Evolutionary conservation across 2,888 invertebrate species (phyloP), one percentile per base, ranked within the genome.

Genomic region (Pheosia gnoma): DNA sequence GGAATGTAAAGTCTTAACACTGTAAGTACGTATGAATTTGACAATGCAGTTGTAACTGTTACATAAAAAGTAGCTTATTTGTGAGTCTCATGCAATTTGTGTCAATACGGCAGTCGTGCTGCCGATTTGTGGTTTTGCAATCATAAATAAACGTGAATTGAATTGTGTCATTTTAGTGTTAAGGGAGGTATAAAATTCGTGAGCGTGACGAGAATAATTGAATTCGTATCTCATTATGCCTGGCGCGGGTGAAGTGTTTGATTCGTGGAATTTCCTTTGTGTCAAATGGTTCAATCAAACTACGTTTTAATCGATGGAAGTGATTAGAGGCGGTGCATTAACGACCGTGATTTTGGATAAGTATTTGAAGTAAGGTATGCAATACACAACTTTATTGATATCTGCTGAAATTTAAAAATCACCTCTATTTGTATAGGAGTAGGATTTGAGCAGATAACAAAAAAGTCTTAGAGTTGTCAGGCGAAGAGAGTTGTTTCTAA

Each of bases 201-300:
- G 86, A 83, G 83, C 85, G 81, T 83, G 80, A 78, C 70, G 66
- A 75, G 69, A 74, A 74, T 77, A 66, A 73, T 78, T 74, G 69
- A 70, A 64, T 70, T 73, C 67, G 68, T 78, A 68, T 74, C 66
- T 73, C 64, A 67, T 71, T 74, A 66, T 66, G 68, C 69, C 62
- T 74, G 67, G 72, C 67, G 71, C 69, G 61, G 77, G 80, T 86
- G 78, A 78, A 74, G 85, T 86, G 82, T 88, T 83, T 79, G 91
- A 92, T 92, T 91, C 91, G 91, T 93, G 93, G 92, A 92, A 91
- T 87, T 93, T 91, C 90, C 89, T 89, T 77, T 64, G 88, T 89
- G 85, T 90, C 77, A 4, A 67, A 88, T 88, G 85, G 75, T 79
- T 78, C 81, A 87, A 83, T 81, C 77, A 89, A 90, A 81, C 90